phyloP scores from a whole-genome alignment of 2,888 invertebrate species.

The Spodoptera exigua region DNA sequence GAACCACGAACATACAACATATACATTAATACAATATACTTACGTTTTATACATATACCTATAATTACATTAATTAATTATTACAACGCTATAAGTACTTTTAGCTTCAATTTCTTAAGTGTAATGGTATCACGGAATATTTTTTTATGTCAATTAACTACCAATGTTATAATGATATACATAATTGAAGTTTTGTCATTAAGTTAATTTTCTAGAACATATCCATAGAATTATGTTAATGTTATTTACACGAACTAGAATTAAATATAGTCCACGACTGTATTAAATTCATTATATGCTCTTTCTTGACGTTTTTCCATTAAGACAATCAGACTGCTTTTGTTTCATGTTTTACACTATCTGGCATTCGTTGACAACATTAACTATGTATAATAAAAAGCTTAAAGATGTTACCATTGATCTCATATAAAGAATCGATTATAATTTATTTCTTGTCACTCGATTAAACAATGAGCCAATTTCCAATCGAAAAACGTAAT shows the following conservation, averaged over 20 bases:
- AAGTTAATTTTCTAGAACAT: conserved; percentile 15
- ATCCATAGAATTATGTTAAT: conserved; percentile 4
- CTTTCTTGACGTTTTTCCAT: conserved; percentile 12
- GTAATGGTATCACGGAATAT: conserved; percentile 28
- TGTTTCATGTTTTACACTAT: conserved; percentile 12
- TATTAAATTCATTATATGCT: conserved; percentile 6
- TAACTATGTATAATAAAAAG: conserved; percentile 14
- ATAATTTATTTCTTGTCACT: conserved; percentile 29
- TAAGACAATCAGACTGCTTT: conserved; percentile 10
- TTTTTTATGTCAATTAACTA: conserved; percentile 30
- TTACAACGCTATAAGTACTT: conserved; percentile 7
- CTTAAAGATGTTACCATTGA: conserved; percentile 9
- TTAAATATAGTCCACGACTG: conserved; percentile 9
- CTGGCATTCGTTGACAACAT: conserved; percentile 17
- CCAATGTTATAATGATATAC: conserved; percentile 9
- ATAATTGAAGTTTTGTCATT: conserved; percentile 25
- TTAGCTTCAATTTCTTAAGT: conserved; percentile 16
- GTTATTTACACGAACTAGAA: conserved; percentile 9
- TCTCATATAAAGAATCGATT: conserved; percentile 28
- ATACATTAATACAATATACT: conserved; percentile 28
- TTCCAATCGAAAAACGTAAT: conserved; percentile 31
- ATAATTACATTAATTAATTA: conserved; percentile 52
- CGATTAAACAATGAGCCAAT: conserved; percentile 31
- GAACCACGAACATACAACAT: conserved; percentile 17
- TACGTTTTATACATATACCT: conserved; percentile 14